phyloP scores from a whole-genome alignment of 2,888 invertebrate species.

The Frankliniella intonsa region DNA sequence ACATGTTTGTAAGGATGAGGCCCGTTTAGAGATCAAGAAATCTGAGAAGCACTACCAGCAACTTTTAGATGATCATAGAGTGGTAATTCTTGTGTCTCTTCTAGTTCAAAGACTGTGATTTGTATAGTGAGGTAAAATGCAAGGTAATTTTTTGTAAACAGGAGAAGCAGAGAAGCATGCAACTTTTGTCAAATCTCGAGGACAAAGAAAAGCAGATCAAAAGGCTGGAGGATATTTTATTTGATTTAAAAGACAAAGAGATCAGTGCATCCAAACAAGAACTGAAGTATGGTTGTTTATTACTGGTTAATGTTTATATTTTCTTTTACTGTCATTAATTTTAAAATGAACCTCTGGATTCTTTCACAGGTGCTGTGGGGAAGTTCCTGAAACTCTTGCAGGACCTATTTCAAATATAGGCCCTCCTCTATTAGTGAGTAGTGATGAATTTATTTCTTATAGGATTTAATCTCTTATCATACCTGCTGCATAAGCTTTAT shows the following conservation, averaged over 20 bases:
- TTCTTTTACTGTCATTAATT: neutral
- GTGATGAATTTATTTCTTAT: too few relatives aligned
- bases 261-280: neutral
- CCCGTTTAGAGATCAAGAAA: neutral
- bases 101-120: too few relatives aligned
- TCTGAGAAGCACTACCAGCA: neutral
- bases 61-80: neutral
- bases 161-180: slow-evolving; percentile 27
- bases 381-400: neutral
- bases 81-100: neutral
- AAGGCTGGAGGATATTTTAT: neutral
- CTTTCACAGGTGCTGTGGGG: neutral
- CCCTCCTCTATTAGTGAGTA: too few relatives aligned
- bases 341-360: neutral
- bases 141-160: neutral
- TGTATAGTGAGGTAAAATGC: too few relatives aligned
- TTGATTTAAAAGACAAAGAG: neutral
- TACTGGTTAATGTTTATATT: neutral
- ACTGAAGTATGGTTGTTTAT: neutral
- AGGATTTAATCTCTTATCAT: too few relatives aligned
- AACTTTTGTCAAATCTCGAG: neutral
- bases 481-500: too few relatives aligned
- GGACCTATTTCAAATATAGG: too few relatives aligned
- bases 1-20: neutral
- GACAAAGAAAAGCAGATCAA: neutral